These are phyloP conservation scores for Microtus pennsylvanicus DNA, from an alignment of 2,113 vertebrate species.

Conservation along the genomic window DNA sequence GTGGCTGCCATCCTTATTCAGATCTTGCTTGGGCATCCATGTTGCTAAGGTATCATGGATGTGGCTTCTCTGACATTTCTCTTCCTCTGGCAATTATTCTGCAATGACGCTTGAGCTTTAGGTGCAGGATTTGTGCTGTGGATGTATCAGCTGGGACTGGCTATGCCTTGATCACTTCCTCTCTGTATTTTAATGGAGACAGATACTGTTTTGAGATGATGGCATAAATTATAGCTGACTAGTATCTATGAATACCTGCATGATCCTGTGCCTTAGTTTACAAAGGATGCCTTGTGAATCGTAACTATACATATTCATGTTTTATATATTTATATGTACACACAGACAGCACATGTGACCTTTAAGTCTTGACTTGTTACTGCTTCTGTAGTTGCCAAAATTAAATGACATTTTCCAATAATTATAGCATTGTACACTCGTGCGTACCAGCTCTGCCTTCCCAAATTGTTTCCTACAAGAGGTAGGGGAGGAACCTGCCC, in stretches of 20 bases:
- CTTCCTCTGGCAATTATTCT: not conserved
- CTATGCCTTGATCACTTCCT: too few relatives aligned
- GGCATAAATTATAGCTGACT: not conserved
- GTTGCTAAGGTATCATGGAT: too few relatives aligned
- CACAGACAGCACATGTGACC: not conserved
- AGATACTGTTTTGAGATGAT: conserved; percentile 26
- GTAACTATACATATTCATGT: too few relatives aligned
- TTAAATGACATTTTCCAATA: conserved; percentile 47
- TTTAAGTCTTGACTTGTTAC: conserved; percentile 11
- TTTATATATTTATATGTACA: too few relatives aligned
- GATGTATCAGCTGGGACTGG: not conserved
- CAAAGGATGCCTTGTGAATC: not conserved
- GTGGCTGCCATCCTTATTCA: too few relatives aligned
- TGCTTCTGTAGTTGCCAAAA: conserved; percentile 31
- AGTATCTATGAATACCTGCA: not conserved
- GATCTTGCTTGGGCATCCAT: not conserved
- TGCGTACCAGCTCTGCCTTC: not conserved
- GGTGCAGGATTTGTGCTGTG: not conserved
- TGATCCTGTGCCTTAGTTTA: not conserved
- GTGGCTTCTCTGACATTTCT: not conserved
- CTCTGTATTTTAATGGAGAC: not conserved
- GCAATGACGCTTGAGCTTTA: not conserved
- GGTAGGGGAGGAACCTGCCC: not conserved
- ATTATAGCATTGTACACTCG: not conserved
- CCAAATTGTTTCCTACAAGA: not conserved